phyloP scores from a whole-genome alignment of 2,797 vertebrate genomes.

The Lagocephalus sceleratus region DNA sequence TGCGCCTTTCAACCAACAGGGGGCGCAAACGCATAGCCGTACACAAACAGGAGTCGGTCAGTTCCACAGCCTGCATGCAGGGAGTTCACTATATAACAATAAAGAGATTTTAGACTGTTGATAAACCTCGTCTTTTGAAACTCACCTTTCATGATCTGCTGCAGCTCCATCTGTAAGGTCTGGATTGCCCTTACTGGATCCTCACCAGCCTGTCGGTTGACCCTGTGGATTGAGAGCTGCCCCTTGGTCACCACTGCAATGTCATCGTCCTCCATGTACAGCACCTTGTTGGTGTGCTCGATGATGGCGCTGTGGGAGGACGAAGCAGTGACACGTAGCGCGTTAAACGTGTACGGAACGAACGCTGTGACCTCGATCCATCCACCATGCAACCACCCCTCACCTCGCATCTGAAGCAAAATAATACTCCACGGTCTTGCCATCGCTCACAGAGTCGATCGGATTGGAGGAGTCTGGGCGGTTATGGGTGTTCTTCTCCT shows the following conservation, averaged over 20 bases:
- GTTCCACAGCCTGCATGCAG: not conserved
- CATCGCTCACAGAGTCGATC: constrained; percentile 80
- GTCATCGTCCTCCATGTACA: constrained; percentile 94
- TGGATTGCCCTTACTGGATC: constrained; percentile 88
- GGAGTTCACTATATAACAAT: not conserved
- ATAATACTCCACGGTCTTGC: constrained; percentile 89
- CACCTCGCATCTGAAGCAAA: constrained; percentile 97
- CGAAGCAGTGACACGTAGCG: not conserved
- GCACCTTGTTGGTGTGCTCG: constrained; percentile 94
- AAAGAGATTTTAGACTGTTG: not conserved
- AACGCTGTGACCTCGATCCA: not conserved
- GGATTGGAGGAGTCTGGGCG: constrained; percentile 72
- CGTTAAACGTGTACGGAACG: not conserved
- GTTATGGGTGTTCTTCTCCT: constrained; percentile 73
- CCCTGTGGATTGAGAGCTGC: constrained; percentile 89
- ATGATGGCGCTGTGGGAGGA: constrained; percentile 86
- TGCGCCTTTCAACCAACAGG: constrained; percentile 49
- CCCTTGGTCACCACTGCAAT: constrained; percentile 85
- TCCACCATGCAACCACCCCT: constrained; percentile 2
- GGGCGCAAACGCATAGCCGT: constrained; percentile 24
- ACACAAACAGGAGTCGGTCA: not conserved
- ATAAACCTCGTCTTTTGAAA: not conserved
- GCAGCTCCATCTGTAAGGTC: constrained; percentile 94
- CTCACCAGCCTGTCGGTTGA: constrained; percentile 84
- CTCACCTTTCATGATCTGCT: constrained; percentile 97